These are phyloP conservation scores for Poeciliopsis infans DNA, from an alignment of 2,797 vertebrate genomes.

Conservation along the genomic window DNA sequence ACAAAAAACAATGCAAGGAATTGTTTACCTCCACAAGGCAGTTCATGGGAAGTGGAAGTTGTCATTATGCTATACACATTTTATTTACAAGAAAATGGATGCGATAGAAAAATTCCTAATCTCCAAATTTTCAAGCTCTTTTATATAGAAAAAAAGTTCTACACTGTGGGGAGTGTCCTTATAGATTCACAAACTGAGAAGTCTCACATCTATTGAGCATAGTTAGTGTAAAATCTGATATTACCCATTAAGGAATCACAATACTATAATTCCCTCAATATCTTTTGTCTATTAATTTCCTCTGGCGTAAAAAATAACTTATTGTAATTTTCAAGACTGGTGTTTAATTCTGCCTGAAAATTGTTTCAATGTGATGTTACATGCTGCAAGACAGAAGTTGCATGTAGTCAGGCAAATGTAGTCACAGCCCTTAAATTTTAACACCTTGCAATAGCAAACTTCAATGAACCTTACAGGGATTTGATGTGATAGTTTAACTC, in stretches of 20 bases:
- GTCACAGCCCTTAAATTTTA: not conserved
- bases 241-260: slow-evolving; percentile 8
- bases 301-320: not conserved
- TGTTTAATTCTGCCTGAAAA: not conserved
- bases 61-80: too few relatives aligned
- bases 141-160: not conserved
- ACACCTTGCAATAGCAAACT: not conserved
- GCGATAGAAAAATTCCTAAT: too few relatives aligned
- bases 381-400: not conserved
- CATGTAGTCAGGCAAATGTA: not conserved
- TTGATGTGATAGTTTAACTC: not conserved
- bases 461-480: not conserved
- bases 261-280: not conserved
- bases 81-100: too few relatives aligned
- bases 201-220: not conserved
- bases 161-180: not conserved
- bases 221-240: slow-evolving; percentile 6
- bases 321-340: not conserved
- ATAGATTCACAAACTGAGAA: slow-evolving; percentile 7
- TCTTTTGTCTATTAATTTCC: not conserved
- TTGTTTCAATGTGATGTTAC: not conserved
- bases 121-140: not conserved
- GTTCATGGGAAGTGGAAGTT: too few relatives aligned
- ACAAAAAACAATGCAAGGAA: not conserved
- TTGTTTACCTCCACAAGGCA: not conserved